Conservation (phyloP, 1,140 invertebrate species). For the Saccostrea echinata region DNA sequence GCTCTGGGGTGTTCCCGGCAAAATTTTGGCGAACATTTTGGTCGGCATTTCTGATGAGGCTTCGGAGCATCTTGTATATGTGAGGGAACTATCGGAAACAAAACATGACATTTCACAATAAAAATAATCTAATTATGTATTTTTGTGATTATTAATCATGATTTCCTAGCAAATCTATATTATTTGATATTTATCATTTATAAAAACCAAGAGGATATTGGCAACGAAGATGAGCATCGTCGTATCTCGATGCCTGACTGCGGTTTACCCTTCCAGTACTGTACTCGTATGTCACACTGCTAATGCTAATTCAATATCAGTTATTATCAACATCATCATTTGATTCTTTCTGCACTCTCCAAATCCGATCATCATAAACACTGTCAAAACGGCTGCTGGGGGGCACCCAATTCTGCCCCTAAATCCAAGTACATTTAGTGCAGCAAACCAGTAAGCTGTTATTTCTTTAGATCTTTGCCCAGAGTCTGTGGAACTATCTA, state of each 20-base stretch:
- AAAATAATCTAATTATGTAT: background rate
- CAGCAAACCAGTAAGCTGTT: background rate
- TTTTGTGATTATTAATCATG: background rate
- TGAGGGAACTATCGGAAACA: constrained; percentile 1
- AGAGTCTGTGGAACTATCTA: background rate
- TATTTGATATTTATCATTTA: background rate
- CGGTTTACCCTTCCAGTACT: background rate
- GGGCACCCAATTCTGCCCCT: background rate
- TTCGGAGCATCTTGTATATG: constrained; percentile 33
- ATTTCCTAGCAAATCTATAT: background rate
- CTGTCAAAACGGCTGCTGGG: background rate
- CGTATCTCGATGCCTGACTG: background rate
- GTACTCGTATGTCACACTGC: background rate
- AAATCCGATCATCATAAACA: background rate
- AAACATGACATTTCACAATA: background rate
- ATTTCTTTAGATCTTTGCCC: background rate
- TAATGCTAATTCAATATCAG: background rate
- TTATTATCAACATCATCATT: background rate
- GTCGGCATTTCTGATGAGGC: background rate
- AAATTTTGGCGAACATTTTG: constrained; percentile 15
- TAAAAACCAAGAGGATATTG: background rate
- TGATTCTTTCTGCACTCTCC: background rate
- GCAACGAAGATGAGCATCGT: background rate
- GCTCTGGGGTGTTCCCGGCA: constrained; percentile 7
- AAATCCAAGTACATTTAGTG: background rate